Conservation (phyloP, 2,888 invertebrate species). For the Acanthoscelides obtectus region DNA sequence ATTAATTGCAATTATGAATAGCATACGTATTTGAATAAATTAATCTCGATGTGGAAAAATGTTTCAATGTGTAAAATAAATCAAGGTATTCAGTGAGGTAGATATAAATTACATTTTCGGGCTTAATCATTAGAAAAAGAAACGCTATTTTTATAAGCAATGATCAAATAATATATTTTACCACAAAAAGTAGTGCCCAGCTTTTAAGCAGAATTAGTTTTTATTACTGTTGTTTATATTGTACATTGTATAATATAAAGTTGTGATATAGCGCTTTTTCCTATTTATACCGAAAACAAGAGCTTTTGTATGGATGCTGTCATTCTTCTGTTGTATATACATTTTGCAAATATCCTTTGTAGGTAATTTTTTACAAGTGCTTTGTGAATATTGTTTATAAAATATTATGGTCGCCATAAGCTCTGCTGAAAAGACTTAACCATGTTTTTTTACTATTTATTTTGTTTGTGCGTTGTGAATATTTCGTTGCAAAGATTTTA, state of each 20-base stretch:
- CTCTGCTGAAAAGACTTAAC: background rate
- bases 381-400: background rate
- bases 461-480: background rate
- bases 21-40: background rate
- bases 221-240: background rate
- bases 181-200: background rate
- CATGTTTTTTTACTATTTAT: background rate
- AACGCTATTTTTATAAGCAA: background rate
- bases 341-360: background rate
- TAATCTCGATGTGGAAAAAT: background rate
- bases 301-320: background rate
- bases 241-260: background rate
- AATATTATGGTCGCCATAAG: background rate
- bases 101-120: background rate
- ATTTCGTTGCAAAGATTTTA: background rate
- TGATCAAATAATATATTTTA: background rate
- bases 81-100: background rate
- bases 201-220: background rate
- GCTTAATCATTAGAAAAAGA: background rate
- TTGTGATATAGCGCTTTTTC: background rate
- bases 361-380: background rate
- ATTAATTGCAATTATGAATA: background rate
- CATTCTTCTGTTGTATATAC: background rate
- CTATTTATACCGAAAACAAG: background rate
- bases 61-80: background rate